These are phyloP conservation scores for Cylas formicarius DNA, from an alignment of 1,140 invertebrate species.

Conservation along the genomic window DNA sequence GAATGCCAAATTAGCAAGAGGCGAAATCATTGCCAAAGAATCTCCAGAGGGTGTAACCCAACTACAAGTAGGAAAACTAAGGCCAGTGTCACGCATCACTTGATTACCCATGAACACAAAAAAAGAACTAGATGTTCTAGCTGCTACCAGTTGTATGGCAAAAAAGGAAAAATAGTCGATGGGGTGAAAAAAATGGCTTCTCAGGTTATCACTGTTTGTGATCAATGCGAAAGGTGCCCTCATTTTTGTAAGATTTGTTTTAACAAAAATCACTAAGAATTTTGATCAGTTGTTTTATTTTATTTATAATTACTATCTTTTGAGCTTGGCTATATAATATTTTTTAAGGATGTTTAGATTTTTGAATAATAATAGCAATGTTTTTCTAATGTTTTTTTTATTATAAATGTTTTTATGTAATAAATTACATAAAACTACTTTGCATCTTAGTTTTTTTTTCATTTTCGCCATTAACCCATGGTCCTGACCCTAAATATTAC, in stretches of 20 bases:
- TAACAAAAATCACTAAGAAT: conserved; percentile 6
- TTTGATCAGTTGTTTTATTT: too few relatives aligned
- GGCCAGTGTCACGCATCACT: conserved; percentile 3
- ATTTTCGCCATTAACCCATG: not conserved
- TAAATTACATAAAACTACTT: too few relatives aligned
- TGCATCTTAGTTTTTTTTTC: not conserved
- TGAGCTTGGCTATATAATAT: too few relatives aligned
- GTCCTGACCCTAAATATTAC: not conserved
- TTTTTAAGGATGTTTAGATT: too few relatives aligned
- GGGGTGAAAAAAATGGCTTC: conserved; percentile 11
- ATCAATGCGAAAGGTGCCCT: too few relatives aligned
- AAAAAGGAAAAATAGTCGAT: conserved; percentile 12
- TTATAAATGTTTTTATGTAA: too few relatives aligned
- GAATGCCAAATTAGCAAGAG: conserved; percentile 36
- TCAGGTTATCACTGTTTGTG: conserved; percentile 10
- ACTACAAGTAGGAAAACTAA: not conserved
- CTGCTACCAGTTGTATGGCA: conserved; percentile 10
- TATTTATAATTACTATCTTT: conserved; percentile 4
- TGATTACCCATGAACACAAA: conserved; percentile 9
- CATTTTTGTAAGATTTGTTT: conserved; percentile 11
- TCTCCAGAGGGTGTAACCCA: too few relatives aligned
- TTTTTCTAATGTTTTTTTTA: not conserved
- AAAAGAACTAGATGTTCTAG: conserved; percentile 8
- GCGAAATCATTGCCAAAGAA: conserved; percentile 33
- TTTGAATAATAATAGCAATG: too few relatives aligned